Evolutionary conservation across 2,888 invertebrate species (phyloP), one percentile per base, ranked within the genome.

Genomic region (Andrena flavipes): DNA sequence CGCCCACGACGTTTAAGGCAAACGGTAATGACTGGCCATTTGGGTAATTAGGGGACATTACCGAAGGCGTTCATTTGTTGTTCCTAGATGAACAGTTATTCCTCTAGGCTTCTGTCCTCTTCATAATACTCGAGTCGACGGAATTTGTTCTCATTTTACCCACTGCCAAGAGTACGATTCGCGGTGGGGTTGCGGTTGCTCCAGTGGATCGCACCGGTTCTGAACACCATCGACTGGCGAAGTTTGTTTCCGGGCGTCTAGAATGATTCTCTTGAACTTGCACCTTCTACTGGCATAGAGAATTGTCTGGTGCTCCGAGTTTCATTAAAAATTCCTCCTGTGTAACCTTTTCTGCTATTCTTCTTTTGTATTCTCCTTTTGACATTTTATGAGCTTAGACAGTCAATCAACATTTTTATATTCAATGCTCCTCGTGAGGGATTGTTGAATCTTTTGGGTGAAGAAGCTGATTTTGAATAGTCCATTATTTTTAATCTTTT

Each of bases 31-130:
- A 42, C 20, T 7, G 23, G 35, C n/a, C 67, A 59, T 80, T 68
- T 62, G n/a, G 26, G 60, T 73, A 77, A 85, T 85, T 77, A 76
- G 68, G 13, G 23, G 59, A 48, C 42, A 49, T 64, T 23, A 76
- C 82, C 79, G 64, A 30, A 7, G 42, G 3, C 2, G 33, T 60
- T 26, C 30, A 56, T 59, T 35, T 67, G 42, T 64, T 67, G 76
- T 64, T 62, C n/a, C 60, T 48, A 64, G 64, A 82, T 29, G 71
- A 82, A 82, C 80, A 69, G 79, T 82, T 87, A 82, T 54, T 64
- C 56, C 67, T n/a, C 29, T 63, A 10, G 48, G 70, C 48, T 16
- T 23, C 48, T 68, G 29, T 71, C n/a, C 49, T 35, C 20, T 20
- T 54, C n/a, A 33, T 62, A 76, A 78, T 26, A 62, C 48, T 8